Evolutionary conservation across 2,113 vertebrate genomes (phyloP).

Genomic region (Dasyurus viverrinus): DNA sequence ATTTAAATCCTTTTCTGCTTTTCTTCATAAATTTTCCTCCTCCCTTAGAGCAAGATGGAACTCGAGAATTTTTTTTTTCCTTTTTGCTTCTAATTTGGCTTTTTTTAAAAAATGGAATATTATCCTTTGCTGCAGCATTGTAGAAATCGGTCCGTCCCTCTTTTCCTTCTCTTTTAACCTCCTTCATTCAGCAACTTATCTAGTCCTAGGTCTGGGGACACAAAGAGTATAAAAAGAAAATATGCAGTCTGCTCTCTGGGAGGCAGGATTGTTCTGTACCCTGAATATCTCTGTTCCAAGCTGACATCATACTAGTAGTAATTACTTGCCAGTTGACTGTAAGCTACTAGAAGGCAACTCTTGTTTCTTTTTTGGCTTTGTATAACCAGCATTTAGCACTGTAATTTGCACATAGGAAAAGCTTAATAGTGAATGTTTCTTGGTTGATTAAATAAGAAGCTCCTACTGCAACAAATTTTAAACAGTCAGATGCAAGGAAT

Average conservation of each 20-base stretch:
- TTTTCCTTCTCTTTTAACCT: no score
- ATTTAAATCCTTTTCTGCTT: not conserved
- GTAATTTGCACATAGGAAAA: not conserved
- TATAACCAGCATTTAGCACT: not conserved
- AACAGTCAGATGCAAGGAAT: not conserved
- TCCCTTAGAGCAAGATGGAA: not conserved
- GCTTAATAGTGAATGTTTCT: not conserved
- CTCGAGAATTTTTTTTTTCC: not conserved
- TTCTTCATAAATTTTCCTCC: not conserved
- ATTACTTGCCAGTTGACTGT: not conserved
- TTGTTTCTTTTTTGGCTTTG: not conserved
- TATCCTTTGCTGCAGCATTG: no score
- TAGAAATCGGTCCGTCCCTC: not conserved
- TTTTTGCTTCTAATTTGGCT: not conserved
- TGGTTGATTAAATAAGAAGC: not conserved
- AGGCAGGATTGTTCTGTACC: not conserved
- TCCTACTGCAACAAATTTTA: no score
- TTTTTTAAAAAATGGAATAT: not conserved
- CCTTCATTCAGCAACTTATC: not conserved
- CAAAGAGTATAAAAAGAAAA: not conserved
- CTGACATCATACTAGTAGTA: not conserved
- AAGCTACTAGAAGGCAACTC: not conserved
- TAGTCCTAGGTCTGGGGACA: not conserved
- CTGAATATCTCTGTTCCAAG: not conserved
- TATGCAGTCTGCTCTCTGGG: not conserved